Evolutionary conservation across 2,888 invertebrate species (phyloP).

Genomic region (Diaperis boleti): DNA sequence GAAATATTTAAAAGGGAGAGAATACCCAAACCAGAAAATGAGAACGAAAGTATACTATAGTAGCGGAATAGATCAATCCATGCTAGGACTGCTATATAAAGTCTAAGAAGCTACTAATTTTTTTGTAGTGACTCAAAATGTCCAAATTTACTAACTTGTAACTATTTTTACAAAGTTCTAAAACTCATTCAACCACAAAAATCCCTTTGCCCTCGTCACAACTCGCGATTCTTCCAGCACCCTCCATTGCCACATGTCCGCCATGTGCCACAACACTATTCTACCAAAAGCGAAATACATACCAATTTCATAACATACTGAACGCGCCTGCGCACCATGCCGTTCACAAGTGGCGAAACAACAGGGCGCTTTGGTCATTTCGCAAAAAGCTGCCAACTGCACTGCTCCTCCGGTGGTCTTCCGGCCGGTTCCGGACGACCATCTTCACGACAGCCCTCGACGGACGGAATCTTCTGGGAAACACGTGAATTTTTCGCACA

Average conservation of each 20-base stretch:
- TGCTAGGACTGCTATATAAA: too few species aligned
- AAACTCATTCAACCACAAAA: too few species aligned
- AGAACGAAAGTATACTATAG: too few species aligned
- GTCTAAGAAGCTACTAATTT: too few species aligned
- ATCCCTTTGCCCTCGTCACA: too few species aligned
- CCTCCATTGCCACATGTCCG: constrained; percentile 19
- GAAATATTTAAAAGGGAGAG: too few species aligned
- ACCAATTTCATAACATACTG: constrained; percentile 60
- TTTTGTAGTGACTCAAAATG: too few species aligned
- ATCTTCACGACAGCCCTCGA: background rate
- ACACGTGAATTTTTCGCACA: constrained; percentile 48
- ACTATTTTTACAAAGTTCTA: too few species aligned
- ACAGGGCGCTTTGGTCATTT: constrained; percentile 34
- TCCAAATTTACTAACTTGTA: too few species aligned
- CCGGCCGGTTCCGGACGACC: background rate
- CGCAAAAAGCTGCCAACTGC: constrained; percentile 11
- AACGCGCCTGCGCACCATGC: constrained; percentile 59
- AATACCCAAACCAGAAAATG: too few species aligned
- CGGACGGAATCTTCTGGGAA: background rate
- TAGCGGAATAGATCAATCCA: too few species aligned
- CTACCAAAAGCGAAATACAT: constrained; percentile 49
- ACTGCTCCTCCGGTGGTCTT: background rate
- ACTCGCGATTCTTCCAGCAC: background rate
- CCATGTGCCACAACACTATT: constrained; percentile 19
- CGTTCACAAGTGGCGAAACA: constrained; percentile 40